phyloP scores from a whole-genome alignment of 1,140 invertebrate species.

The Diorhabda carinulata region DNA sequence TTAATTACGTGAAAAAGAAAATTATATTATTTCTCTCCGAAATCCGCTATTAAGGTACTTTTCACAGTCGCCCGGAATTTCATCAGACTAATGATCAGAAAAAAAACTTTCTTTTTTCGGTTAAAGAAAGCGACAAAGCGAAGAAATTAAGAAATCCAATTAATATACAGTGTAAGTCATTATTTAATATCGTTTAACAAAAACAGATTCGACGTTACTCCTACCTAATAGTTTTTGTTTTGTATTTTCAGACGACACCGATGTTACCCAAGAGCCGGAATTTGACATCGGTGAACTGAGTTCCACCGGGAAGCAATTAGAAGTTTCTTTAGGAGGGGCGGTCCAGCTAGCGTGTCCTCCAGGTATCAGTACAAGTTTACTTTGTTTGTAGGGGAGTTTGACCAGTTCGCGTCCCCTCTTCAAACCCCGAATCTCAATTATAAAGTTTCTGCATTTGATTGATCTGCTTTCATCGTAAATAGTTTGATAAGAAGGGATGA shows the following conservation, averaged over 20 bases:
- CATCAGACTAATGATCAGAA: neutral
- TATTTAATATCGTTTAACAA: no score
- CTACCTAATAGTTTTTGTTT: constrained; percentile 7
- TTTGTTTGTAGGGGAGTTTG: neutral
- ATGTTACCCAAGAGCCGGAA: constrained; percentile 56
- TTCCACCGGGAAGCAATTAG: constrained; percentile 60
- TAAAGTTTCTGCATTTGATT: neutral
- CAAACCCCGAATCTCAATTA: neutral
- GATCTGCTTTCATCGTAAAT: neutral
- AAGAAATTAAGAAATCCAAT: neutral
- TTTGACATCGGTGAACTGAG: constrained; percentile 47
- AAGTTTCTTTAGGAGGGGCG: constrained; percentile 77
- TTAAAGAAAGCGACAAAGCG: neutral
- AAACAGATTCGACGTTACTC: neutral
- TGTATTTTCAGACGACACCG: constrained; percentile 55
- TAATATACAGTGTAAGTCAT: no score
- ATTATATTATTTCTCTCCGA: constrained; percentile 7
- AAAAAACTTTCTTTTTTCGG: neutral
- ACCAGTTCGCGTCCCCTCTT: neutral
- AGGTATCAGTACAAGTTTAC: constrained; percentile 47
- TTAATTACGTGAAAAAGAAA: constrained; percentile 3
- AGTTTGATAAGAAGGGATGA: no score
- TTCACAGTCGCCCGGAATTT: neutral
- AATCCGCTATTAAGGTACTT: neutral
- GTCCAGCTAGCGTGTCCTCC: constrained; percentile 80